Base-by-base conservation (phyloP, 2,113 vertebrate genomes). In the Nycticorax nycticorax region DNA sequence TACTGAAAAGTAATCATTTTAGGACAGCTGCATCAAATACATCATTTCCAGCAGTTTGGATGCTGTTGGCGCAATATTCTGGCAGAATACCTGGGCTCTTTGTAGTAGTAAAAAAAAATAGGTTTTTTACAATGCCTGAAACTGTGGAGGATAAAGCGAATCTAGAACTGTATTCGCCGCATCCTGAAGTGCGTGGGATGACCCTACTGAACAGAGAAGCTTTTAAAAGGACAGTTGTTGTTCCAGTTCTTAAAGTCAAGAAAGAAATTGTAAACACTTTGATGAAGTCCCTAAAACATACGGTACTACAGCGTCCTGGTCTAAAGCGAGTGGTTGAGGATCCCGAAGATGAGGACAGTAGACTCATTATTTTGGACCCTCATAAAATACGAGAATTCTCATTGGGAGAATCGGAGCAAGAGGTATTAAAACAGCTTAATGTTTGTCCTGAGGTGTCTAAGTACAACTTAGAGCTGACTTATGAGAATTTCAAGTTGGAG, bases 401-500 rank as follows among this genome's bases (percentile, higher is more conserved):
- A 15, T 97, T 99, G 92, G 98, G 97, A 39, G 97, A 98, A 37
- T 67, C 93, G 1, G 99, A 99, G 81, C 97, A 97, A 2, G 95
- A 97, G 94, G 93, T 97, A 35, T 97, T 99, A 85, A 97, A 97
- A 47, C 94, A 98, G 12, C 98, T 99, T 45, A 67, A 71, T 26
- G 97, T 99, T 35, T 30, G 6, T 20, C 96, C 98, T 22, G 98
- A 99, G 91, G 97, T 99, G 64, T 97, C 84, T 63, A 68, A 83
- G 76, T 98, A 99, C 35, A 97, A 98, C 64, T 96, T 99, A 95
- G 97, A 96, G 62, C 97, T 99, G 92, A 99, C 98, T 52, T 99
- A 99, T 0, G 98, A 99, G 77, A 99, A 99, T 85, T 99, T 99
- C 97, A 99, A 99, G 96, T 98, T 96, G 0, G 99, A 99, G 69